These are phyloP conservation scores for Luperina nickerlii DNA, from an alignment of 2,888 invertebrate species.

Conservation along the genomic window DNA sequence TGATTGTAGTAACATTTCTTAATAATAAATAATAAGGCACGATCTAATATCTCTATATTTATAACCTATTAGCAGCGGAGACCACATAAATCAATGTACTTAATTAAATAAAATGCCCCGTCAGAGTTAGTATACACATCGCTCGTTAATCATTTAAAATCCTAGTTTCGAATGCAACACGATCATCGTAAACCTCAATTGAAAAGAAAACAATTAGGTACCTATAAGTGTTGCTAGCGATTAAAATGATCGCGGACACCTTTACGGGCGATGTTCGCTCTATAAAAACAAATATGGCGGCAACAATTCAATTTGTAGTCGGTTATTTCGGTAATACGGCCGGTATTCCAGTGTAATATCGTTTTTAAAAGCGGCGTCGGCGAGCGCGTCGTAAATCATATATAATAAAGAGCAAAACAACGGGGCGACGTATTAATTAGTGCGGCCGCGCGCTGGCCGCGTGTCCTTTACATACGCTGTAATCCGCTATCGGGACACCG, in stretches of 20 bases:
- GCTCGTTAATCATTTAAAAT: slow-evolving; percentile 22
- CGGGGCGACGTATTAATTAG: slow-evolving; percentile 84
- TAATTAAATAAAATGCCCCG: slow-evolving; percentile 15
- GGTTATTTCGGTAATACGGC: slow-evolving; percentile 82
- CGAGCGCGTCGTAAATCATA: slow-evolving; percentile 80
- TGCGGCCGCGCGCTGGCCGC: slow-evolving; percentile 64
- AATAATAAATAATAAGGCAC: not conserved
- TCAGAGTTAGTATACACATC: slow-evolving; percentile 1
- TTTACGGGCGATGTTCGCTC: slow-evolving; percentile 73
- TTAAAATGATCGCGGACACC: slow-evolving; percentile 79
- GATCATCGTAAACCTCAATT: slow-evolving; percentile 66
- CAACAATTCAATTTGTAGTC: slow-evolving; percentile 82
- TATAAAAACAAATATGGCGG: slow-evolving; percentile 82
- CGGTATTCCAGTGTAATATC: slow-evolving; percentile 79
- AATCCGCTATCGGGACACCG: slow-evolving; percentile 67
- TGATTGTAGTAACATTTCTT: not conserved
- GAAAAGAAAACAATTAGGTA: slow-evolving; percentile 73
- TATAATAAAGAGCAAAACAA: slow-evolving; percentile 85
- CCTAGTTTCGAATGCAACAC: slow-evolving; percentile 24
- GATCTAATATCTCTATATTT: no score
- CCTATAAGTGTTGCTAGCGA: slow-evolving; percentile 68
- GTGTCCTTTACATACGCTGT: slow-evolving; percentile 52
- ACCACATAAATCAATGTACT: not conserved
- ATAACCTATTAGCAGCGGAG: no score
- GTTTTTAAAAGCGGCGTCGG: slow-evolving; percentile 82